phyloP scores from a whole-genome alignment of 2,113 vertebrate species.

The Sus scrofa region DNA sequence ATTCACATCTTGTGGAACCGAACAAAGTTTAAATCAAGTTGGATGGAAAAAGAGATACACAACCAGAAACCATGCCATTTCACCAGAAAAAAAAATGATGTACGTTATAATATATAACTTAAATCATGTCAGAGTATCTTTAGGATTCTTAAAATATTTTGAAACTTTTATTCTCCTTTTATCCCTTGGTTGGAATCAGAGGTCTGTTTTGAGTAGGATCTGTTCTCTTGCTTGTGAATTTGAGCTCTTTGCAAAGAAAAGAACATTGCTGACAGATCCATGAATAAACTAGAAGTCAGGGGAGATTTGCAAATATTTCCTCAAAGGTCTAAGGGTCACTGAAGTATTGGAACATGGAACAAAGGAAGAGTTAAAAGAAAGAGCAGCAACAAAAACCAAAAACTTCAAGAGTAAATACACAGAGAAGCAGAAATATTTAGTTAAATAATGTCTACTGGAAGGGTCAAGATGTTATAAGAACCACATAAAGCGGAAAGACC shows the following conservation, averaged over 20 bases:
- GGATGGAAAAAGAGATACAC: background rate
- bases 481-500: background rate
- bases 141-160: background rate
- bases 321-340: constrained; percentile 39
- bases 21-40: constrained; percentile 50
- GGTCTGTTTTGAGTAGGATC: constrained; percentile 26
- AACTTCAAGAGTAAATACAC: constrained; percentile 32
- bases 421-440: constrained; percentile 38
- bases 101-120: background rate
- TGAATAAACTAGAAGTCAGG: constrained; percentile 51
- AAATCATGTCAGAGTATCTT: background rate
- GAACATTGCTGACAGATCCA: background rate
- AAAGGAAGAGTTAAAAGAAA: constrained; percentile 35
- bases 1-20: constrained; percentile 38
- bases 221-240: constrained; percentile 37
- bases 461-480: constrained; percentile 38
- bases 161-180: background rate
- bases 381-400: background rate
- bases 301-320: constrained; percentile 68
- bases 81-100: background rate
- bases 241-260: constrained; percentile 57
- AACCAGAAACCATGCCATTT: background rate
- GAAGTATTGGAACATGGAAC: constrained; percentile 31
- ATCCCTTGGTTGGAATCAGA: background rate
- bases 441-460: constrained; percentile 9